Evolutionary conservation across 2,113 vertebrate genomes (phyloP).

Genomic region (Prionailurus bengalensis): DNA sequence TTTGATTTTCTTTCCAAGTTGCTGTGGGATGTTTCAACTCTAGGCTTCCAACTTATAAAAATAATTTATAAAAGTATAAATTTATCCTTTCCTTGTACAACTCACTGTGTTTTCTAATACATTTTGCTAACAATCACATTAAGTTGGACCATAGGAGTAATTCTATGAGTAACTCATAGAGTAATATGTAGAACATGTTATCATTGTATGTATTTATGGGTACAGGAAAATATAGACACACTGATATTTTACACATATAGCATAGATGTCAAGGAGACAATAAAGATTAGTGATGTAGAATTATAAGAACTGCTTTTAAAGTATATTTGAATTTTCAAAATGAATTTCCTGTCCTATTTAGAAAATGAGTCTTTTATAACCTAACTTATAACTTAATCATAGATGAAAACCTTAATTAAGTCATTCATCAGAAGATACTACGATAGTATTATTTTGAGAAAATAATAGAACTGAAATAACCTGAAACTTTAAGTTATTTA

Average conservation of each 20-base stretch:
- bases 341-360: background rate
- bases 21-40: background rate
- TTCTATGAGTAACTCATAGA: background rate
- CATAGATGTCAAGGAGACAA: background rate
- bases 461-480: background rate
- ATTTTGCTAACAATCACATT: background rate
- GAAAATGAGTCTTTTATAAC: background rate
- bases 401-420: background rate
- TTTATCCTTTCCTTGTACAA: background rate
- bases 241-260: background rate
- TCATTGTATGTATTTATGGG: background rate
- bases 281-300: background rate
- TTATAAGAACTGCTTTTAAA: background rate
- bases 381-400: background rate
- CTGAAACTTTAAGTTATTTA: background rate
- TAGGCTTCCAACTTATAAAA: background rate
- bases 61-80: background rate
- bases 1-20: background rate
- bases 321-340: background rate
- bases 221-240: background rate
- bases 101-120: background rate
- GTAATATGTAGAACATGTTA: background rate
- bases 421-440: background rate
- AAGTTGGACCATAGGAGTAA: background rate
- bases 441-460: background rate